Evolutionary conservation across 2,113 vertebrate genomes (phyloP), one percentile per base, ranked within the genome.

Genomic region (Cryptomyrus ogoouensis): DNA sequence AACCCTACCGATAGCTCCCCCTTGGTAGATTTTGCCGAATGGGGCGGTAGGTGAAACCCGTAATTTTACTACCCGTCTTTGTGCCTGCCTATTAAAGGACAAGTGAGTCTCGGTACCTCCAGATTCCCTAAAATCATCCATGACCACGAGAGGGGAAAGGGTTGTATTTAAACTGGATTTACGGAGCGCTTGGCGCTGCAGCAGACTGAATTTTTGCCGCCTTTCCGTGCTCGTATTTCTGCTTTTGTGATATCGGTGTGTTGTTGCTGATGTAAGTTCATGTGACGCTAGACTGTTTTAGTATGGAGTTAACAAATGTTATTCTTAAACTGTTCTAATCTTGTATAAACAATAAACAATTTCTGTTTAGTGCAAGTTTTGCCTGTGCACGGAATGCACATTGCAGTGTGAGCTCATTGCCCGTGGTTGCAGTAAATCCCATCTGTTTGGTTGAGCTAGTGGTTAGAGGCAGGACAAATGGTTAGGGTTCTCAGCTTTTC

Each of bases 161-260:
- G 70, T 70, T 70, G 88, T 90, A 91, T 92, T 92, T 91, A 91
- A 92, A 91, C 89, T 89, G 70, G 92, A 93, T 94, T 93, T 92
- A 93, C 93, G 83, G 90, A 89, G 91, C 91, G 90, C 91, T 92
- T 77, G 92, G 90, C 90, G 90, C 91, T 91, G 91, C 91, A 88
- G 5, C 19, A 56, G 90, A 92, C 91, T 91, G 91, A 90, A 93
- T 94, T 93, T 91, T n/a, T 3, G 70, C 83, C 52, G 50, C 46
- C 50, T 90, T 35, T 83, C n/a, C 13, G 2, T 83, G 31, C 21
- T 56, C 35, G 31, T 53, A 19, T 52, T 52, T 35, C n/a, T 35
- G 24, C 44, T 53, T 87, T 87, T 52, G 15, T 35, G 15, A 39
- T 13, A 10, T 19, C 31, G 5, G 6, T 39, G 31, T 87, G 21